Base-by-base conservation (phyloP, 2,113 vertebrate genomes). In the Chaetodon trifascialis region DNA sequence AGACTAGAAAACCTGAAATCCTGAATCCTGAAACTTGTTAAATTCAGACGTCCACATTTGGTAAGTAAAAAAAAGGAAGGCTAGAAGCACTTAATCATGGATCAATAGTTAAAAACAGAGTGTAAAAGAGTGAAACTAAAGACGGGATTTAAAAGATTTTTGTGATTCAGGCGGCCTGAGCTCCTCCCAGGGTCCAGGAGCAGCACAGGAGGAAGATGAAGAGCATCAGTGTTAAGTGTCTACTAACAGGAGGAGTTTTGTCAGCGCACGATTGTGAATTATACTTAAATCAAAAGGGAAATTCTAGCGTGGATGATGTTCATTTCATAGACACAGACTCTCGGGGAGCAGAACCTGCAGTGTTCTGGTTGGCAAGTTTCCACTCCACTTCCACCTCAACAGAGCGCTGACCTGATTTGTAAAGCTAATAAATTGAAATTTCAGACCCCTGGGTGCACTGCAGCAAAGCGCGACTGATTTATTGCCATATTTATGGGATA, bases 341-440 rank as follows among this genome's bases (percentile, higher is more conserved):
- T 55, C 25, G 4, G 49, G 34, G 34, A 77, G 69, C 44, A 54
- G 66, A 68, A 30, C 55, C 81, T 76, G 70, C 74, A 68, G 71
- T 16, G n/a, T 78, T 83, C 82, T 58, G 79, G 54, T 62, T 25
- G 56, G 51, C 11, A 17, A 16, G 56, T 68, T 74, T 78, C 76
- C 9, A 7, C 62, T 80, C 58, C 71, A 42, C n/a, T n/a, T n/a
- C n/a, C n/a, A 74, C 79, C 59, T 83, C 56, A 58, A 11, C 76
- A 9, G 44, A 62, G 66, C 74, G 1, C 81, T 60, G 71, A 84
- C 73, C 76, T 68, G 83, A 78, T 87, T 90, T 86, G 80, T 69
- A 79, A 76, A 81, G 1, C 47, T 84, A 81, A 86, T 90, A 76
- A 83, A 83, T 76, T 81, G 70, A 81, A 75, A 88, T 87, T 68